phyloP scores from a whole-genome alignment of 2,113 vertebrate species.

The Oophaga pumilio region DNA sequence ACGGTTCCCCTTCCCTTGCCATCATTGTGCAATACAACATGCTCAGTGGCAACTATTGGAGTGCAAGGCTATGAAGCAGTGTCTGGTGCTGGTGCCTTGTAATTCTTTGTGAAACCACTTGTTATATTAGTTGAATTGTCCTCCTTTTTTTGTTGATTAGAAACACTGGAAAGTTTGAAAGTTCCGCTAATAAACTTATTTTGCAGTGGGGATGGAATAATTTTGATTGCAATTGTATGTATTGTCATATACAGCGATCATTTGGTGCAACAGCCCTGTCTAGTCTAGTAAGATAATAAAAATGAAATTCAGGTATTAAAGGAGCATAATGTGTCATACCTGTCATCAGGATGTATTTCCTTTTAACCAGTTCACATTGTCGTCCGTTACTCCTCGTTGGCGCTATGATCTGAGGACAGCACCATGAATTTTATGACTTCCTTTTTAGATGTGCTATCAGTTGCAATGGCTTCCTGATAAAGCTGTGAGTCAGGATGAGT shows the following conservation, averaged over 20 bases:
- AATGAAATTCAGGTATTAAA: neutral
- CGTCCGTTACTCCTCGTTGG: neutral
- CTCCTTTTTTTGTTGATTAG: no score
- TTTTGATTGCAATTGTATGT: neutral
- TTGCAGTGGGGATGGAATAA: no score
- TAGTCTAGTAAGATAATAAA: neutral
- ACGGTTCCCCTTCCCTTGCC: no score
- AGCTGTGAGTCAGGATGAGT: neutral
- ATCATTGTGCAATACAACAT: no score
- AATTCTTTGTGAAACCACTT: no score
- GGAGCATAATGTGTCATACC: neutral
- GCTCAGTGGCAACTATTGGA: no score
- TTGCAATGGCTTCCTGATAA: conserved; percentile 38
- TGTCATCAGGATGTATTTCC: neutral
- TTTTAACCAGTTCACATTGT: neutral
- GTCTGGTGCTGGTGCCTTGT: no score
- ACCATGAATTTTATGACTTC: conserved; percentile 21
- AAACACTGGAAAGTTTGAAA: no score
- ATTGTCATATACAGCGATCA: neutral
- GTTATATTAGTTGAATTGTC: no score
- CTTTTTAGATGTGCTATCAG: conserved; percentile 23
- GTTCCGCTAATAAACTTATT: no score
- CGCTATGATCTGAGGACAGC: neutral
- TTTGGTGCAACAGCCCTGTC: neutral
- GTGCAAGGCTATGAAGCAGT: no score